phyloP scores from a whole-genome alignment of 2,888 invertebrate genomes.

The Lathronympha strigana region DNA sequence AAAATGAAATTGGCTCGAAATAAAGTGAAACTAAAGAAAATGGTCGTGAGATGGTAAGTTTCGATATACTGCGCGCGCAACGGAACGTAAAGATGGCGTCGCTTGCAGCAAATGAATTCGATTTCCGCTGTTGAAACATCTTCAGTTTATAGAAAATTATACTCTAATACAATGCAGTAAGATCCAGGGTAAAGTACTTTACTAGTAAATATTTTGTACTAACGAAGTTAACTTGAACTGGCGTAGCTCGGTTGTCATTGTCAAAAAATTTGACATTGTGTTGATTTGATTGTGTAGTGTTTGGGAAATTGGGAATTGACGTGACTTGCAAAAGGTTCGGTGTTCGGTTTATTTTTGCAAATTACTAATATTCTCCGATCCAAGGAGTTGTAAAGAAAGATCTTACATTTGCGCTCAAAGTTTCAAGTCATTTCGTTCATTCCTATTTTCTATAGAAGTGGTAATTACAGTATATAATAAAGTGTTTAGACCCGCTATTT shows the following conservation, averaged over 20 bases:
- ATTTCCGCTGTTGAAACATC: neutral
- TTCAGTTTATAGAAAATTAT: neutral
- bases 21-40: neutral
- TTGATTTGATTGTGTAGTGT: no score
- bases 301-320: neutral
- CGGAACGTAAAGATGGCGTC: constrained; percentile 13
- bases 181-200: neutral
- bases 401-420: neutral
- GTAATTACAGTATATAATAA: neutral
- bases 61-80: constrained; percentile 36
- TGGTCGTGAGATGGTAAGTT: neutral
- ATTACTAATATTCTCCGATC: constrained; percentile 16
- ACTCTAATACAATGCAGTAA: neutral
- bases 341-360: constrained; percentile 23
- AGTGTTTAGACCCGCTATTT: constrained; percentile 1
- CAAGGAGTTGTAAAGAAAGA: neutral
- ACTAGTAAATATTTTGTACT: neutral
- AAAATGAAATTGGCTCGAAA: neutral
- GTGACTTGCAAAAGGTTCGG: constrained; percentile 33
- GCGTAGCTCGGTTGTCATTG: neutral
- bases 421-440: neutral
- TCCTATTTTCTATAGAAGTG: neutral
- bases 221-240: neutral
- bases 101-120: neutral
- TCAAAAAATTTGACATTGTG: constrained; percentile 14